A percentile compares a stretch with the other conserved stretches of the same genome.
These are phyloP conservation scores for Hylaeus volcanicus DNA, from an alignment of 1,140 invertebrate species.

Conservation along the genomic window DNA sequence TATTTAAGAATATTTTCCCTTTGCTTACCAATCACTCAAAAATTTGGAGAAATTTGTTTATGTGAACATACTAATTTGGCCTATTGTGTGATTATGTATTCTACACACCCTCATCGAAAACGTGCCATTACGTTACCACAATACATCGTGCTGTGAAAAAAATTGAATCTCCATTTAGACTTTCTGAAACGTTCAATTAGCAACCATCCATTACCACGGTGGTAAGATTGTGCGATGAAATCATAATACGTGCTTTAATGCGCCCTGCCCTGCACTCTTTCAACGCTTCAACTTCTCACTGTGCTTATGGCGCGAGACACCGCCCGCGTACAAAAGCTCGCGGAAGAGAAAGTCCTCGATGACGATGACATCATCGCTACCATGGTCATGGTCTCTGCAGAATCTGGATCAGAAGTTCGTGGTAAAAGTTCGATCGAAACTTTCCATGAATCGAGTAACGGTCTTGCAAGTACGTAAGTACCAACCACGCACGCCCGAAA, in stretches of 20 bases:
- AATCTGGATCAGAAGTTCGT: conserved; percentile 54
- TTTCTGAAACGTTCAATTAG: too few relatives aligned
- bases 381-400: conserved; percentile 68
- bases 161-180: too few relatives aligned
- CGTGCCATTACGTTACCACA: too few relatives aligned
- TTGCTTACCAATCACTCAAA: too few relatives aligned
- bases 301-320: conserved; percentile 27
- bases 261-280: conserved; percentile 30
- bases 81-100: not conserved
- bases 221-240: conserved; percentile 6
- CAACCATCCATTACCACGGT: not conserved
- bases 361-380: conserved; percentile 63
- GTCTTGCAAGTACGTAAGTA: not conserved
- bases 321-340: conserved; percentile 63
- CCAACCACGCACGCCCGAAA: not conserved
- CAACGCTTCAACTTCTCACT: conserved; percentile 54
- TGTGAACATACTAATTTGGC: not conserved
- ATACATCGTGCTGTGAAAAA: too few relatives aligned
- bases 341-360: conserved; percentile 70
- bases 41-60: not conserved
- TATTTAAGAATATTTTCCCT: too few relatives aligned
- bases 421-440: conserved; percentile 22
- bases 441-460: conserved; percentile 26
- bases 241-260: conserved; percentile 19
- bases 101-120: too few relatives aligned